phyloP scores from a whole-genome alignment of 2,113 vertebrate species.

The Onychostoma macrolepis region DNA sequence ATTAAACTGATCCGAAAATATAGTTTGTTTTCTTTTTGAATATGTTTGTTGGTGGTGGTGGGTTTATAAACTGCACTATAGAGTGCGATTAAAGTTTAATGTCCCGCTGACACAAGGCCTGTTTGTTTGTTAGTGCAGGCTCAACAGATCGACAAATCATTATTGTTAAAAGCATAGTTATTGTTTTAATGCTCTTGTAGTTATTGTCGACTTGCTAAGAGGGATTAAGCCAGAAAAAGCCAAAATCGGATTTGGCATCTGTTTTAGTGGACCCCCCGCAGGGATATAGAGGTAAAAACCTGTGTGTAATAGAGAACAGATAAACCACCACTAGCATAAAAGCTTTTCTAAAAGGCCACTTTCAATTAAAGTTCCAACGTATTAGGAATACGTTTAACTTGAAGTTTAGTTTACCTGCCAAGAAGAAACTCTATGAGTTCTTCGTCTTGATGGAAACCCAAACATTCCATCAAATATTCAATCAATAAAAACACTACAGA shows the following conservation, averaged over 20 bases:
- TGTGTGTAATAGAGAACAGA: not conserved
- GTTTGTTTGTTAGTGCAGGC: constrained; percentile 14
- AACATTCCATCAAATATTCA: too few relatives aligned
- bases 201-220: not conserved
- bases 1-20: constrained; percentile 27
- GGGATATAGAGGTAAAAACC: not conserved
- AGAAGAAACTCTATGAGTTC: too few relatives aligned
- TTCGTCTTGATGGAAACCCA: too few relatives aligned
- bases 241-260: not conserved
- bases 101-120: not conserved
- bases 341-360: not conserved
- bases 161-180: not conserved
- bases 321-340: not conserved
- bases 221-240: not conserved
- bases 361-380: not conserved
- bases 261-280: not conserved
- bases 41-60: not conserved
- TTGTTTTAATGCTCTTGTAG: constrained; percentile 10
- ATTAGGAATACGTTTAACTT: not conserved
- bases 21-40: constrained; percentile 19
- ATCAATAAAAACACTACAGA: too few relatives aligned
- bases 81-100: constrained; percentile 45
- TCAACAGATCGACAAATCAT: not conserved
- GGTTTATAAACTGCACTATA: constrained; percentile 40
- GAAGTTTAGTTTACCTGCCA: not conserved